Evolutionary conservation across 2,113 vertebrate species (phyloP), one percentile per base, ranked within the genome.

Genomic region (Cyanistes caeruleus): DNA sequence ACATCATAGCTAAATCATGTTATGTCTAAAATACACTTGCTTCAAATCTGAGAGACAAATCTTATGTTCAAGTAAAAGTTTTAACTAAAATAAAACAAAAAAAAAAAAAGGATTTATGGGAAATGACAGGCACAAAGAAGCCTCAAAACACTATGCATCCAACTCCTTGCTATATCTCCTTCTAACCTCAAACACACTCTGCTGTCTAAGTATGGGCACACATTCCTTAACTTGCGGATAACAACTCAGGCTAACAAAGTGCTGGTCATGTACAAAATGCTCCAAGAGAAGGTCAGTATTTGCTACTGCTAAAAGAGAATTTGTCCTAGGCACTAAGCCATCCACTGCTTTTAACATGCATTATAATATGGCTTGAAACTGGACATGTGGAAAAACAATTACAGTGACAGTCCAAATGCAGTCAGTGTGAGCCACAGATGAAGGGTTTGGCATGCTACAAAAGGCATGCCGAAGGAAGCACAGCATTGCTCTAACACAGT

Each of bases 171-270:
- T 31, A 27, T 27, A 44, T 75, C 13, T 11, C 94, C 27, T 98
- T 97, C 56, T 93, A 93, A 58, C 73, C 74, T 74, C 55, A 13
- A 43, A 96, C 97, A 22, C 11, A 1, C 27, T 70, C 85, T 98
- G 69, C 73, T 98, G 46, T 98, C 98, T 58, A 88, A 95, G 33
- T 97, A 98, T 27, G 95, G 98, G 62, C 53, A 52, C 77, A 79
- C 76, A 35, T 97, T 98, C 87, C 92, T 98, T 82, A 98, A 97
- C 80, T 87, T 98, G 89, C 98, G 98, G 98, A 98, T 97, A 95
- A 96, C 98, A 72, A 98, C 98, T n/a, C 97, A 98, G 39, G 83
- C 97, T 94, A 87, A 96, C 2, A 92, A 99, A 90, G 96, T 97
- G n/a, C 96, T 98, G 52, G 75, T 92, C 75, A 94, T 97, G 97